A percentile compares a stretch with the other conserved stretches of the same genome.
phyloP scores from a whole-genome alignment of 1,140 invertebrate species.

The Galendromus occidentalis region DNA sequence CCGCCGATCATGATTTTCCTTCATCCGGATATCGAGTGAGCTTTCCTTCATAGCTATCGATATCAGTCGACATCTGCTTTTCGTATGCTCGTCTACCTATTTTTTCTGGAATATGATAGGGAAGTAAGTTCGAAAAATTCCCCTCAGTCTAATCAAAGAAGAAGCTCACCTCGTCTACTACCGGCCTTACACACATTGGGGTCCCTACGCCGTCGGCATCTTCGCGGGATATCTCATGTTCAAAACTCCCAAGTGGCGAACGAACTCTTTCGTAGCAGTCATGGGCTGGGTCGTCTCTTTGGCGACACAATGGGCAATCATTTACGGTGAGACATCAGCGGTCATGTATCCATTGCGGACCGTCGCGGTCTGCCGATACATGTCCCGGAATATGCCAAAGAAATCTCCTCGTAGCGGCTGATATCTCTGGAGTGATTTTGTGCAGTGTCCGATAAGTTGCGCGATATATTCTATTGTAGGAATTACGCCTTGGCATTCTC shows the following conservation, averaged over 20 bases:
- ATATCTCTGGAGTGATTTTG: too few species aligned
- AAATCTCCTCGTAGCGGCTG: too few species aligned
- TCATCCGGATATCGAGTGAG: conserved; percentile 6
- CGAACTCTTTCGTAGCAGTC: neutral
- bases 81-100: too few species aligned
- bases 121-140: too few species aligned
- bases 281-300: neutral
- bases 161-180: conserved; percentile 1
- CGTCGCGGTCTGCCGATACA: too few species aligned
- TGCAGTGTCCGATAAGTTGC: too few species aligned
- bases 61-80: too few species aligned
- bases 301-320: neutral
- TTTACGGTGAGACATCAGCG: neutral
- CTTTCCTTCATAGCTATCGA: neutral
- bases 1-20: conserved; percentile 10
- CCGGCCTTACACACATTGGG: conserved; percentile 3
- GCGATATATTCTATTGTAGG: neutral
- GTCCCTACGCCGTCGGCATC: neutral
- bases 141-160: neutral
- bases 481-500: neutral
- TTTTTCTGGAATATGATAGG: neutral
- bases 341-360: neutral
- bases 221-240: neutral
- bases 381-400: too few species aligned
- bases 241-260: conserved; percentile 5